Conservation (phyloP, 2,797 vertebrate species). For the Zenarchopterus dispar region DNA sequence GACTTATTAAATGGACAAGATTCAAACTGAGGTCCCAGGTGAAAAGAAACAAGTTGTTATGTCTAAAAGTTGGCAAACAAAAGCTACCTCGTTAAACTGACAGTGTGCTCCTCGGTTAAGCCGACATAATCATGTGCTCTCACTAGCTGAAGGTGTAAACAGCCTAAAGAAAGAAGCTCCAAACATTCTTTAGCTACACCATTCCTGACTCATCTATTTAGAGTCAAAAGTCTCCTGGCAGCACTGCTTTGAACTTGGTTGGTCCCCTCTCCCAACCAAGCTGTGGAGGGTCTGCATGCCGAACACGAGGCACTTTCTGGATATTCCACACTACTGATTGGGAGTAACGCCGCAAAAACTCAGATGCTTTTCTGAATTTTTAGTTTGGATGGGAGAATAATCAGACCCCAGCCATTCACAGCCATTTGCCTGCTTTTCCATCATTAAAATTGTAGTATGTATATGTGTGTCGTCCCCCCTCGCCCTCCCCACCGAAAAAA, state of each 20-base stretch:
- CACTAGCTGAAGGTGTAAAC: conserved; percentile 24
- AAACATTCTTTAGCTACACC: conserved; percentile 40
- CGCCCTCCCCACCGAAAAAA: no score
- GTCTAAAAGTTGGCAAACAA: neutral
- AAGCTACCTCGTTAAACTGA: conserved; percentile 5
- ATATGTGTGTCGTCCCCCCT: no score
- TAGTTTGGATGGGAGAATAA: neutral
- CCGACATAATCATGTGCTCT: conserved; percentile 17
- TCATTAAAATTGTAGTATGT: neutral
- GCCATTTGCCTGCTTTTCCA: neutral
- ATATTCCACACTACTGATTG: conserved; percentile 1
- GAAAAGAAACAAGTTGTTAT: neutral
- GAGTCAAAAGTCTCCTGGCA: conserved; percentile 33
- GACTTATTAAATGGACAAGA: no score
- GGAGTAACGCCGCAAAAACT: neutral
- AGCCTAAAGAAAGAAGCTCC: conserved; percentile 32
- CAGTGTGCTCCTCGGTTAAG: conserved; percentile 2
- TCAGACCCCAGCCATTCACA: neutral
- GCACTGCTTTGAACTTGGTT: conserved; percentile 37
- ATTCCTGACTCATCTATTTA: conserved; percentile 26
- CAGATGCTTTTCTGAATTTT: neutral
- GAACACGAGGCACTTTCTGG: conserved; percentile 20
- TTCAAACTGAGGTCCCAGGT: neutral
- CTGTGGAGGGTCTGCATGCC: conserved; percentile 26
- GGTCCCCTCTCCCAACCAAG: conserved; percentile 21